Evolutionary conservation across 2,888 invertebrate species (phyloP).

Genomic region (Ctena decussata): DNA sequence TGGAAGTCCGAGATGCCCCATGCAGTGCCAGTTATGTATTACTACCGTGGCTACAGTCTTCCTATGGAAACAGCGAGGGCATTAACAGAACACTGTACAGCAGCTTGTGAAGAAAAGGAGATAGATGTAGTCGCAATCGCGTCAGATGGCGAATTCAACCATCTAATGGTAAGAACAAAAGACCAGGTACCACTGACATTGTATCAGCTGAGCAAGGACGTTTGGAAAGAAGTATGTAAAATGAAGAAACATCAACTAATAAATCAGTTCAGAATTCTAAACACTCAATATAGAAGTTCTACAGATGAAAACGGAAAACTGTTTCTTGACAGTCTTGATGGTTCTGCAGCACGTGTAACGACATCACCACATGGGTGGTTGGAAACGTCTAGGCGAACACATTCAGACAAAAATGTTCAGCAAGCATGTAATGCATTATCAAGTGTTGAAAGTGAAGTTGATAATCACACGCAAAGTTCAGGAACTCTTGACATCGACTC

Average conservation of each 20-base stretch:
- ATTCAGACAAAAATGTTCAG: too few species aligned
- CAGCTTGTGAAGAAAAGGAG: not conserved
- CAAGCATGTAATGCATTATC: too few species aligned
- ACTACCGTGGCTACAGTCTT: slow-evolving; percentile 42
- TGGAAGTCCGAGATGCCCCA: slow-evolving; percentile 47
- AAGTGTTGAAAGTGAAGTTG: too few species aligned
- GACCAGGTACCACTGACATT: slow-evolving; percentile 18
- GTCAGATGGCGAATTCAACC: slow-evolving; percentile 34
- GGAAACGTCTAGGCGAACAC: not conserved
- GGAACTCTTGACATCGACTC: too few species aligned
- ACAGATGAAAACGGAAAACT: not conserved
- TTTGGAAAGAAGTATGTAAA: slow-evolving; percentile 20
- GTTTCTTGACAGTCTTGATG: not conserved
- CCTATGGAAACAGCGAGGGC: slow-evolving; percentile 28
- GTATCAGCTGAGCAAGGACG: slow-evolving; percentile 23
- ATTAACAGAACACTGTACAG: slow-evolving; percentile 12
- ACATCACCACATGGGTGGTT: not conserved
- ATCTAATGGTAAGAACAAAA: slow-evolving; percentile 26
- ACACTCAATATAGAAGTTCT: too few species aligned
- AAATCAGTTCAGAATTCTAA: too few species aligned
- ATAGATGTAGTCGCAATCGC: slow-evolving; percentile 15
- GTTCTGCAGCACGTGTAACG: not conserved
- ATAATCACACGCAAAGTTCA: too few species aligned
- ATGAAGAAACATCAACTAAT: too few species aligned
- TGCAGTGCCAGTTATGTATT: slow-evolving; percentile 40